Base-by-base conservation (phyloP, 2,113 vertebrate genomes). In the Picathartes gymnocephalus region DNA sequence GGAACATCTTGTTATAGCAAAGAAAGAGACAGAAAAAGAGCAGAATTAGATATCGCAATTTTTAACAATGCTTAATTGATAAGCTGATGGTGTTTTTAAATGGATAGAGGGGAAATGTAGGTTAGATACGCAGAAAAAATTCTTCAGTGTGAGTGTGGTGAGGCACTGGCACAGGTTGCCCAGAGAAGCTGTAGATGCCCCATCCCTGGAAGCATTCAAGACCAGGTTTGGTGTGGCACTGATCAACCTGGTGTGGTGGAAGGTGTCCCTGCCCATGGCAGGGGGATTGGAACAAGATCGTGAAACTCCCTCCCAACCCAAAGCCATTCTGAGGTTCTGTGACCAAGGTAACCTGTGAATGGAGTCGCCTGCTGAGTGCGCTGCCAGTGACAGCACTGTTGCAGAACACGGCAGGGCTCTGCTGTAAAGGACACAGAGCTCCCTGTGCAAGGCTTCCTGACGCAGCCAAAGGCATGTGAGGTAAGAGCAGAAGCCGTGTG, bases 401-500 rank as follows among this genome's bases (percentile, higher is more conserved):
- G 20, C 58, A 33, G 81, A 33, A 5, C 6, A 1, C 0, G 16
- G 47, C n/a, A 28, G 13, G 18, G 53, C 48, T 54, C 22, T 28
- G 35, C 66, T 50, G 11, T 18, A 6, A 31, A 42, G 24, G 40
- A 17, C 20, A 33, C 44, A 28, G 23, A 7, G 30, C 2, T 25
- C 24, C 35, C 35, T 17, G 0, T 2, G 6, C 33, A 58, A 35
- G 57, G 28, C 22, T 56, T 39, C 60, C 22, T 23, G 35, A n/a
- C 78, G 58, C 73, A 62, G 30, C 74, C 66, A 51, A 30, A 51
- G 66, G 40, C 54, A 16, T 1, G 0, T 0, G 10, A 12, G 5
- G 22, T 27, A 23, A 13, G 1, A 33, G 33, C 37, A 47, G 53
- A 4, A 10, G 9, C 7, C 8, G 0, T 3, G 1, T 1, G 23